Evolutionary conservation across 2,797 vertebrate species (phyloP), one percentile per base, ranked within the genome.

Genomic region (Pipistrellus pipistrellus): DNA sequence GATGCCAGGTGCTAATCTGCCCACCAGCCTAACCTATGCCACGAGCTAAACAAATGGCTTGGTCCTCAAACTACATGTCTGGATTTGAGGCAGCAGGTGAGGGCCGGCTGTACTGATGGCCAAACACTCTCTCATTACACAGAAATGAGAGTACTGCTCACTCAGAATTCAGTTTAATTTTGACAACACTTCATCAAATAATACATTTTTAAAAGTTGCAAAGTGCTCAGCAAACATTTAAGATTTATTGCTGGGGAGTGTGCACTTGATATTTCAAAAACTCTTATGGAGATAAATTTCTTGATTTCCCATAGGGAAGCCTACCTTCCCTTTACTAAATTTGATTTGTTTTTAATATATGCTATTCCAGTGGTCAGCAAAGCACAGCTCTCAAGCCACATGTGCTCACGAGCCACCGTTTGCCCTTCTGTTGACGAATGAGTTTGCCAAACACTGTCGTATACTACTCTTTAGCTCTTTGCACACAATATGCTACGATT

Each of bases 261-360:
- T 41, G 62, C 44, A 48, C n/a, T 32, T 77, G 30, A 57, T 41
- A 76, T 90, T 92, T 91, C 57, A 80, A 88, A 83, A 68, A 25
- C 8, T 69, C 11, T 23, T 53, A 13, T 4, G 53, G 35, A 44
- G 20, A 18, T 3, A n/a, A 41, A 76, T 76, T 41, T 15, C 17
- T 4, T 41, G 11, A 73, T 55, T 59, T 77, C 12, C 8, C n/a
- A 44, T 13, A 46, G 41, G n/a, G 38, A 77, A 73, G 14, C 18
- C 6, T 11, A 57, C 41, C 32, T 87, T 48, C 51, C 44, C 64
- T 84, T 91, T 69, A 68, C 68, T 69, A 35, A 69, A 30, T 6
- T 68, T 46, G 23, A 41, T 38, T 57, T 20, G 4, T 81, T 21
- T 72, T 76, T 41, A 48, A 46, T 25, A 20, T 21, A 53, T 35